Base-by-base conservation (phyloP, 2,113 vertebrate species). In the Neogobius melanostomus region DNA sequence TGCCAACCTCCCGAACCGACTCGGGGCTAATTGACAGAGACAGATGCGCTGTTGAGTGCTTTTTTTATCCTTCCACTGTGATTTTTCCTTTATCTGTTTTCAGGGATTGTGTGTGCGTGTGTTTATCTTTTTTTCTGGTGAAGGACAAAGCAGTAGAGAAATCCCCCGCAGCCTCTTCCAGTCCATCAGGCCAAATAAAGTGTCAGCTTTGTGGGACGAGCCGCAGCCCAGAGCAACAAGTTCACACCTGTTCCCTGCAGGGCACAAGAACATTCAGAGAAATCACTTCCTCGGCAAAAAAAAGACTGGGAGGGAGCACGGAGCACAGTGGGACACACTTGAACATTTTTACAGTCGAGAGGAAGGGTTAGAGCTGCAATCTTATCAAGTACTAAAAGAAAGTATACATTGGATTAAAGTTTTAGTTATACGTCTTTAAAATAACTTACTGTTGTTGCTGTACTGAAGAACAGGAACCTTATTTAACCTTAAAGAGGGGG, bases 81-180 rank as follows among this genome's bases (percentile, higher is more conserved):
- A 52, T 63, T 17, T 61, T 74, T 53, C 17, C 6, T 56, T 36
- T 45, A 45, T 65, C 16, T 64, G 44, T 48, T 70, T 60, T 59
- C 10, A 15, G 10, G 10, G 61, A 15, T 16, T 64, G 6, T 67
- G 64, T 54, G 49, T n/a, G 57, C 75, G 1, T 44, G 50, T 36
- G 28, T 36, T 36, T 36, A 0, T 36, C 3, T 36, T 36, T 4
- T 36, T 36, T 36, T 36, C 28, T 36, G 28, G 28, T 59, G 51
- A 64, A 54, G 68, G 68, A 68, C 21, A 57, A 46, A 65, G 56
- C 10, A 12, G 60, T 49, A 10, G 44, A 59, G 16, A 48, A 64
- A 46, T 64, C 61, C 61, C 61, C 61, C 45, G 44, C 45, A 64
- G 61, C 61, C 61, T 0, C 45, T 48, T n/a, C 8, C 21, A 45